Evolutionary conservation across 2,113 vertebrate species (phyloP), one percentile per base, ranked within the genome.

Genomic region (Lichenostomus cassidix): DNA sequence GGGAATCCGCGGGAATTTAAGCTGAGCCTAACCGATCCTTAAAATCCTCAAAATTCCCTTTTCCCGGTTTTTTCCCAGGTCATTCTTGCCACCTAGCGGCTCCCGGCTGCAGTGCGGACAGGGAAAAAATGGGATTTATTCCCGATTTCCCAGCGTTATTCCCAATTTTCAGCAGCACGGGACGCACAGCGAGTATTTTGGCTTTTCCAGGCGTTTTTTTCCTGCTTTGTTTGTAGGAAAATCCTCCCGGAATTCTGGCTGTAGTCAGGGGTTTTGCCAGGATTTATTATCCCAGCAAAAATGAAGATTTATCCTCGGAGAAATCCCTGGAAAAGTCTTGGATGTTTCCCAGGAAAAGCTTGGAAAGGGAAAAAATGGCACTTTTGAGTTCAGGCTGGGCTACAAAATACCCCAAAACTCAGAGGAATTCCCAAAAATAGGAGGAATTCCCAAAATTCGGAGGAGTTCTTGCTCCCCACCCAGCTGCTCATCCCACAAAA

Each of bases 171-270:
- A 47, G 41, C 53, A 16, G 42, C 42, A 42, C 16, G 42, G 42
- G 42, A 42, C 13, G 42, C 14, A 33, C 1, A 2, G 29, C 4
- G 1, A 19, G 10, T 11, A 35, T 15, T 39, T 59, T 27, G 10
- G 7, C 47, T 67, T 25, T 41, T 42, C 55, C 29, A 15, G 24
- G 7, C 1, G 0, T 9, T 33, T 33, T 63, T 33, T 37, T 27
- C 22, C 46, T 8, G 4, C 11, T 47, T 55, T 17, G 4, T 49
- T 56, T 22, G 23, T 33, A 52, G 9, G 42, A 42, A 42, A 42
- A 42, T 13, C 23, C 22, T 80, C 41, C 27, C 2, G 35, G 55
- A 17, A 7, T 10, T 83, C 24, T 6, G 55, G 29, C 35, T 20
- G 4, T 3, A 70, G 10, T 37, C 37, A 24, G 8, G 3, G 11